Evolutionary conservation across 2,888 invertebrate species (phyloP).

Genomic region (Drosophila mimetica): DNA sequence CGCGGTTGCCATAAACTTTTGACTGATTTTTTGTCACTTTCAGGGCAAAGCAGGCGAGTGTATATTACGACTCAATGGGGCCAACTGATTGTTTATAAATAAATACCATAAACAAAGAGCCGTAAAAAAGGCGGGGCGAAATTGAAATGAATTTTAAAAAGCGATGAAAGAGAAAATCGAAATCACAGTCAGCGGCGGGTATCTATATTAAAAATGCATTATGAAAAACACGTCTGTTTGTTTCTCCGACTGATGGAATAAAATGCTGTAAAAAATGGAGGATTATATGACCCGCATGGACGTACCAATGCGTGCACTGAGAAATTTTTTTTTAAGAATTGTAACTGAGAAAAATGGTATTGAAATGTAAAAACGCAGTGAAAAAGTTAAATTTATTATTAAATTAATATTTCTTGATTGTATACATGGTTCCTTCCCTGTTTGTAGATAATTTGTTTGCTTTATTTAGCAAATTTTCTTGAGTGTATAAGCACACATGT

Average conservation of each 20-base stretch:
- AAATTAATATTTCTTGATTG: too few relatives aligned
- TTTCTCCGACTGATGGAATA: constrained; percentile 43
- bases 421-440: too few relatives aligned
- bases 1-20: constrained; percentile 15
- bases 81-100: constrained; percentile 69
- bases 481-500: constrained; percentile 5
- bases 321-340: too few relatives aligned
- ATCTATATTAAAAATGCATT: constrained; percentile 72
- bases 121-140: constrained; percentile 23
- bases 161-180: constrained; percentile 29
- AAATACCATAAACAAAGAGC: constrained; percentile 48
- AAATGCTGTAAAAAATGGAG: constrained; percentile 56
- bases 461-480: not conserved
- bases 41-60: not conserved
- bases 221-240: constrained; percentile 71
- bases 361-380: too few relatives aligned
- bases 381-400: too few relatives aligned
- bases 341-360: too few relatives aligned
- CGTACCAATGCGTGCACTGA: not conserved
- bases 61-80: constrained; percentile 54
- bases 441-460: not conserved
- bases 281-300: constrained; percentile 50
- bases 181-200: constrained; percentile 27
- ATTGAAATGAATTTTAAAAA: constrained; percentile 54
- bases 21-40: constrained; percentile 17